Evolutionary conservation across 2,113 vertebrate species (phyloP).

Genomic region (Mola mola): DNA sequence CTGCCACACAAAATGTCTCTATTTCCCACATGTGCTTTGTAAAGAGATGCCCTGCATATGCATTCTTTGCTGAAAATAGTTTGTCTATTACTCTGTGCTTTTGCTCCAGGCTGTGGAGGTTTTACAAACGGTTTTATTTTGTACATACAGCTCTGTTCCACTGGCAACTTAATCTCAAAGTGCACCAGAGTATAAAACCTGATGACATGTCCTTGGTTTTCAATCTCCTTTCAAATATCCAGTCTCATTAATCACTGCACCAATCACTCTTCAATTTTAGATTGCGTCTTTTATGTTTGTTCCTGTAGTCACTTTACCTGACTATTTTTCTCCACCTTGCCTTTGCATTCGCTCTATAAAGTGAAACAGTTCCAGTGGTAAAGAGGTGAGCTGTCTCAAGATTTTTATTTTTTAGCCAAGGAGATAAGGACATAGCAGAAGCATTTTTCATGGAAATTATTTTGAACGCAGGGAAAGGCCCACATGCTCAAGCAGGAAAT

Average conservation of each 20-base stretch:
- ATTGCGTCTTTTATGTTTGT: constrained; percentile 13
- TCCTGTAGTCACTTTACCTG: constrained; percentile 10
- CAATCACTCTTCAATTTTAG: constrained; percentile 46
- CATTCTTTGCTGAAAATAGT: constrained; percentile 2
- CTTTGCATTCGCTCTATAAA: constrained; percentile 9
- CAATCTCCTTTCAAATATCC: constrained; percentile 58
- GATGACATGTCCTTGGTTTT: constrained; percentile 56
- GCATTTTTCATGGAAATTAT: constrained; percentile 34
- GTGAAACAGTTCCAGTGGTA: constrained; percentile 11
- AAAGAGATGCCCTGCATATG: neutral
- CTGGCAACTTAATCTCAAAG: constrained; percentile 39
- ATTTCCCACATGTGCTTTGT: neutral
- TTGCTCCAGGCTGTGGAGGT: constrained; percentile 16
- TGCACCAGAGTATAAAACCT: constrained; percentile 28
- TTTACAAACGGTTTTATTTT: constrained; percentile 1
- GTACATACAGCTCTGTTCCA: constrained; percentile 16
- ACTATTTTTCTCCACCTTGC: constrained; percentile 15
- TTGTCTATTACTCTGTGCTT: constrained; percentile 4
- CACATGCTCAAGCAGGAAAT: neutral
- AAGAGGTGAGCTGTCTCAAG: constrained; percentile 22
- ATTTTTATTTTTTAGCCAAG: constrained; percentile 18
- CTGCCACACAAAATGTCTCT: neutral
- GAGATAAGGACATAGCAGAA: constrained; percentile 15
- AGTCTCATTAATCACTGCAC: constrained; percentile 8
- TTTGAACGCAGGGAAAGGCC: constrained; percentile 10